Evolutionary conservation across 1,140 invertebrate genomes (phyloP), one percentile per base, ranked within the genome.

Genomic region (Ceratina japonica): DNA sequence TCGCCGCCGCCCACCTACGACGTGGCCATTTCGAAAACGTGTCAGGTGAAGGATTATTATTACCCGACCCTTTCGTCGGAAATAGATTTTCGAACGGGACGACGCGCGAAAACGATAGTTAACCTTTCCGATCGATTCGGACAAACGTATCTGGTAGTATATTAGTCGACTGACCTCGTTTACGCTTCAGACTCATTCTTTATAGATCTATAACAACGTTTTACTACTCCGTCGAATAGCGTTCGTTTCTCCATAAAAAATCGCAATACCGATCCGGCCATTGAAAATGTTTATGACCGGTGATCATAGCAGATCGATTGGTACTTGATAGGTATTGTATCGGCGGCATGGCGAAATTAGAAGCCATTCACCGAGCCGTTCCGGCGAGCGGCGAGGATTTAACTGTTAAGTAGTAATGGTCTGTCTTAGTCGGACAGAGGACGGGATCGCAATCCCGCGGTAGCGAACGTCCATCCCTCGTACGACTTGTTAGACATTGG

Each of bases 1-100:
- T 92, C 91, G 58, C 92, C 92, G 27, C 92, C 92, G n/a, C 92
- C 91, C 12, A 92, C 91, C 24, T 92, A 92, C 73, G 91, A 92
- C 58, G 91, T 90, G 3, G 90, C 91, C 3, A 89, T 91, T 61
- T 89, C 90, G 58, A 92, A 91, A 87, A 87, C 90, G 75, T 90
- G 89, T 83, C 91, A 92, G 90, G 91, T 92, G 71, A 85, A 58
- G n/a, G 59, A 64, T 54, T 69, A 62, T 62, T 16, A 49, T 52
- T 58, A 22, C 1, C 16, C 0, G 4, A 4, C 27, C 27, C 4
- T 31, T 5, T 0, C 10, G 18, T 44, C 1, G 70, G 52, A 68
- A 49, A 37, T 68, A 15, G 27, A 54, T 75, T 31, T 37, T 22
- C n/a, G 1, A 64, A 75, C 15, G 13, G 13, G 49, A 65, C 8